Percentiles rank a stretch among this genome's conserved stretches.
phyloP scores from a whole-genome alignment of 30 jellyfish, hydroid and myxozoan genomes.

The Aurelia sp. region DNA sequence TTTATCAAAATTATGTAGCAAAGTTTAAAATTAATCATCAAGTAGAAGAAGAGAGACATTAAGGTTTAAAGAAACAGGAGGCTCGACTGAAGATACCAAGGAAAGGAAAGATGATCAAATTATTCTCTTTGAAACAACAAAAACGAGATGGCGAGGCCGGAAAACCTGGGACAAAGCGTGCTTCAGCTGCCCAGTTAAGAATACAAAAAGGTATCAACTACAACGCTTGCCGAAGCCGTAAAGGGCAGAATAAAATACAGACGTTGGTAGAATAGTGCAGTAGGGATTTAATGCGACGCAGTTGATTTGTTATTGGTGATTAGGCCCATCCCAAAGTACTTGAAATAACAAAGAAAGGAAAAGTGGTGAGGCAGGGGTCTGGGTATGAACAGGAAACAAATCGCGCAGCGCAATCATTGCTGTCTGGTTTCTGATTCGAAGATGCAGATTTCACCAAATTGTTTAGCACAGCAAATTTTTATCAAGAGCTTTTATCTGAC shows the following conservation, averaged over 20 bases:
- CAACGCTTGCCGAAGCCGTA: background rate
- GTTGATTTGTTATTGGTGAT: constrained; percentile 18
- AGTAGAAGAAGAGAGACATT: too few relatives aligned
- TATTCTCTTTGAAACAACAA: constrained; percentile 93
- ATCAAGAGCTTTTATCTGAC: too few relatives aligned
- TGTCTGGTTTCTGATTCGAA: too few relatives aligned
- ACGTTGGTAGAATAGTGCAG: too few relatives aligned
- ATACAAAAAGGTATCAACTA: constrained; percentile 81
- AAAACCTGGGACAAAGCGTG: constrained; percentile 83
- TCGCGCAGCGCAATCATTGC: background rate
- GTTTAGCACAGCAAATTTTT: too few relatives aligned
- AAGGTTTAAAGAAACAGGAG: background rate
- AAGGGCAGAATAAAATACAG: too few relatives aligned
- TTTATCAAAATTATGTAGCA: constrained; percentile 10
- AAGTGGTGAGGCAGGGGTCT: constrained; percentile 1
- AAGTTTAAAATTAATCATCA: background rate
- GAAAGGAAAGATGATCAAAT: constrained; percentile 72
- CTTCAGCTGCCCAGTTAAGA: constrained; percentile 98
- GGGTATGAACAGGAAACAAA: constrained; percentile 21
- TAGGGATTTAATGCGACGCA: too few relatives aligned
- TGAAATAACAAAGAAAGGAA: background rate
- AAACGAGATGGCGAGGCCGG: constrained; percentile 92
- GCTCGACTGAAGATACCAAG: background rate
- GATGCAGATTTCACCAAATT: too few relatives aligned
- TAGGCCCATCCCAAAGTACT: constrained; percentile 40